Percentiles rank a stretch among this genome's conserved stretches.
Evolutionary conservation across 1,140 invertebrate species (phyloP).

Genomic region (Goniozus legneri): DNA sequence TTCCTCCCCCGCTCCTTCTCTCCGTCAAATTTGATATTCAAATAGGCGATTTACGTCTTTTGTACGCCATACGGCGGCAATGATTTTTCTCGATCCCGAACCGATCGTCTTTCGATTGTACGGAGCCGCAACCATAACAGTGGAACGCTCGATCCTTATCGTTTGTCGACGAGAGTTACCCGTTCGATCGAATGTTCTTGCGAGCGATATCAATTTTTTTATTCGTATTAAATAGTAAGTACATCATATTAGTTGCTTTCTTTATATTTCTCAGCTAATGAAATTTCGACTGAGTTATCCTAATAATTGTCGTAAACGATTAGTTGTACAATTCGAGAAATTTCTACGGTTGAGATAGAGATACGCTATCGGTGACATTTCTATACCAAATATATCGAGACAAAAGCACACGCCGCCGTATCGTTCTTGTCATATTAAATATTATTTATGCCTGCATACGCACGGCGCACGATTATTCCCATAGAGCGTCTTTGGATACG

Average conservation of each 20-base stretch:
- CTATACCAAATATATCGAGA: slow-evolving; percentile 52
- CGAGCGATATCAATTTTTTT: too few relatives aligned
- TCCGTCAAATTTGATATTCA: slow-evolving; percentile 53
- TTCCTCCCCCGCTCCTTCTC: slow-evolving; percentile 10
- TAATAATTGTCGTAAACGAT: too few relatives aligned
- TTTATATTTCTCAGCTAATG: too few relatives aligned
- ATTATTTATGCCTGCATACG: slow-evolving; percentile 50
- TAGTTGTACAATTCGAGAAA: too few relatives aligned
- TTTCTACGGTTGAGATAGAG: slow-evolving; percentile 29
- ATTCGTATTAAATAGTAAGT: too few relatives aligned
- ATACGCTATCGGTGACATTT: slow-evolving; percentile 51
- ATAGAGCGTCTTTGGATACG: too few relatives aligned
- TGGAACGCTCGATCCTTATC: too few relatives aligned
- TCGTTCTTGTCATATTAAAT: slow-evolving; percentile 52
- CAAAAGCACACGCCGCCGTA: slow-evolving; percentile 37
- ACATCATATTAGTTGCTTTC: too few relatives aligned
- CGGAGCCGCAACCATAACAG: slow-evolving; percentile 5
- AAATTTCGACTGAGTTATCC: too few relatives aligned
- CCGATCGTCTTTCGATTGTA: slow-evolving; percentile 33
- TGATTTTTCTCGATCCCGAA: slow-evolving; percentile 9
- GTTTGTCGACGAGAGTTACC: too few relatives aligned
- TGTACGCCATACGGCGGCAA: slow-evolving; percentile 13
- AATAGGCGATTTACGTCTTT: slow-evolving; percentile 38
- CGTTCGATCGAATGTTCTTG: too few relatives aligned
- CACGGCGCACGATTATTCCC: too few relatives aligned